Conservation (phyloP, 2,888 invertebrate species). For the Drosophila colorata region DNA sequence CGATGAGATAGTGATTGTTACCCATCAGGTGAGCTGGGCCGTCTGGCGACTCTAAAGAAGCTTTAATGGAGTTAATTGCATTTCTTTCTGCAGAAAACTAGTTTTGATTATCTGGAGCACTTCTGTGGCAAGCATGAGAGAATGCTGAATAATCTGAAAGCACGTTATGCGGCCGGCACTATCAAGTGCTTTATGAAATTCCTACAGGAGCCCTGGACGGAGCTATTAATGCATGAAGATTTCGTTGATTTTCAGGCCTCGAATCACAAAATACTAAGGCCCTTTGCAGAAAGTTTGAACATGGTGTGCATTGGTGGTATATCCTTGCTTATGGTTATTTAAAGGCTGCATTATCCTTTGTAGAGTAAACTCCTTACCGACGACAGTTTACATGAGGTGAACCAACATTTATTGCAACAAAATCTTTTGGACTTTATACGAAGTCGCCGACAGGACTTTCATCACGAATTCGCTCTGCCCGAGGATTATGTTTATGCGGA, state of each 20-base stretch:
- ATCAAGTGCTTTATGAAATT: constrained; percentile 72
- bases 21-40: constrained; percentile 57
- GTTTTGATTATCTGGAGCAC: constrained; percentile 72
- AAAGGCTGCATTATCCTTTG: too few relatives aligned
- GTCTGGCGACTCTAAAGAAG: too few relatives aligned
- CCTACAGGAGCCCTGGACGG: constrained; percentile 74
- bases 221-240: constrained; percentile 74
- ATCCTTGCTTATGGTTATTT: background rate
- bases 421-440: constrained; percentile 60
- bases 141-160: constrained; percentile 72
- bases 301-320: constrained; percentile 4
- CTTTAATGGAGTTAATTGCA: too few relatives aligned
- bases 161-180: constrained; percentile 44
- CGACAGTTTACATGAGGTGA: constrained; percentile 26
- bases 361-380: background rate
- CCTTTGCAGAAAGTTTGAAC: constrained; percentile 21
- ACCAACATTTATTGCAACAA: constrained; percentile 52
- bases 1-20: constrained; percentile 78
- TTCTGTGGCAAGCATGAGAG: constrained; percentile 79
- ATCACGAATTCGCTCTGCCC: constrained; percentile 57
- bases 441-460: constrained; percentile 49
- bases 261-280: constrained; percentile 45
- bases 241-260: constrained; percentile 59
- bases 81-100: constrained; percentile 9
- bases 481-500: constrained; percentile 47